Evolutionary conservation across 1,140 invertebrate genomes (phyloP), one percentile per base, ranked within the genome.

Genomic region (Rhynchophorus ferrugineus): DNA sequence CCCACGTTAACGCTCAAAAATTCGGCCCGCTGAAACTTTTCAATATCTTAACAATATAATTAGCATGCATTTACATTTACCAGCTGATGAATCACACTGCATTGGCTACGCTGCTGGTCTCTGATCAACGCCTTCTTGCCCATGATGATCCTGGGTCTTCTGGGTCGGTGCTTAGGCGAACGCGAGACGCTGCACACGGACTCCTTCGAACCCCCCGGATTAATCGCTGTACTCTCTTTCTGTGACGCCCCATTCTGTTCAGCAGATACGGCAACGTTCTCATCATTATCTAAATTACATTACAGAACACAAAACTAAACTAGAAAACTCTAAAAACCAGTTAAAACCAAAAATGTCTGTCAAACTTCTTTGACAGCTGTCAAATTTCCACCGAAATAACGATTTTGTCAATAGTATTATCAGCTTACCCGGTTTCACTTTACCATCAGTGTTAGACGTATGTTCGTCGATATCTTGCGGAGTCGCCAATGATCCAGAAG

Each of bases 51-150:
- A 8, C 35, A n/a, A n/a, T n/a, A n/a, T n/a, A n/a, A n/a, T n/a
- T n/a, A 17, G 42, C 50, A 52, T 52, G 50, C 50, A 54, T 54
- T n/a, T 54, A 54, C 51, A 34, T 54, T 54, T 54, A 54, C 51
- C 51, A 54, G 38, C 39, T 54, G 43, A 36, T 47, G 29, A 3
- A 54, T 44, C 19, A 47, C 36, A 16, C 13, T 20, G 1, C 36
- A 19, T 6, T 37, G 19, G 5, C 41, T 14, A 20, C 33, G 17
- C 18, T n/a, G 17, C 21, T 37, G 17, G 22, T 52, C 51, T 22
- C 51, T 47, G 2, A 54, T 24, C 11, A 54, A 17, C 13, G 44
- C 44, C 18, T 14, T 41, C 22, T 34, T 54, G 2, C 43, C 43
- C 43, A 44, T 44, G 1, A 44, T 6, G 8, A 44, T 44, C 16